Percentiles rank a stretch among this genome's conserved stretches.
These are phyloP conservation scores for Clarias gariepinus DNA, from an alignment of 2,113 vertebrate genomes.

Conservation along the genomic window DNA sequence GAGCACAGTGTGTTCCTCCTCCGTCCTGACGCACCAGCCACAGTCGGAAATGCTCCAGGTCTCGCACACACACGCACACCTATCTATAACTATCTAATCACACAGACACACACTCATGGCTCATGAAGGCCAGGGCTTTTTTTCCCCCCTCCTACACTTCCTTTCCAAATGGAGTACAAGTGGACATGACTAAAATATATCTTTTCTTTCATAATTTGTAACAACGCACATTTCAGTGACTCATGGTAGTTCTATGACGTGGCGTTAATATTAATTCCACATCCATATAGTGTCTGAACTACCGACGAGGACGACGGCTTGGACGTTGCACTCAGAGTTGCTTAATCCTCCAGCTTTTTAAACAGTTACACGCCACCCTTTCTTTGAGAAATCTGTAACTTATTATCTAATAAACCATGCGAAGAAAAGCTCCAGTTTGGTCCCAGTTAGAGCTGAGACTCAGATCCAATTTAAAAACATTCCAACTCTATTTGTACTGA, in stretches of 20 bases:
- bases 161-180: not conserved
- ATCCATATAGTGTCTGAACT: not conserved
- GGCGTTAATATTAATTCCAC: not conserved
- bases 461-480: no score
- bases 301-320: not conserved
- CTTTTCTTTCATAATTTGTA: not conserved
- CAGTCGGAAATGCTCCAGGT: constrained; percentile 15
- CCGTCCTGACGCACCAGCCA: constrained; percentile 57
- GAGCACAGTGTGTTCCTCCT: constrained; percentile 40
- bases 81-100: not conserved
- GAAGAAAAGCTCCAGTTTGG: not conserved
- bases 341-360: not conserved
- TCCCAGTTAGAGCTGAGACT: not conserved
- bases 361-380: not conserved
- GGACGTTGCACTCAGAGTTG: not conserved
- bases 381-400: not conserved
- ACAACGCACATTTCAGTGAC: not conserved
- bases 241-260: not conserved
- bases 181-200: not conserved
- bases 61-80: not conserved
- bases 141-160: not conserved
- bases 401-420: not conserved
- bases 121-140: not conserved
- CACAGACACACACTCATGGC: not conserved
- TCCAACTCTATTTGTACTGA: no score